These are phyloP conservation scores for Muntiacus muntjak DNA, from an alignment of 2,113 vertebrate species.

Conservation along the genomic window DNA sequence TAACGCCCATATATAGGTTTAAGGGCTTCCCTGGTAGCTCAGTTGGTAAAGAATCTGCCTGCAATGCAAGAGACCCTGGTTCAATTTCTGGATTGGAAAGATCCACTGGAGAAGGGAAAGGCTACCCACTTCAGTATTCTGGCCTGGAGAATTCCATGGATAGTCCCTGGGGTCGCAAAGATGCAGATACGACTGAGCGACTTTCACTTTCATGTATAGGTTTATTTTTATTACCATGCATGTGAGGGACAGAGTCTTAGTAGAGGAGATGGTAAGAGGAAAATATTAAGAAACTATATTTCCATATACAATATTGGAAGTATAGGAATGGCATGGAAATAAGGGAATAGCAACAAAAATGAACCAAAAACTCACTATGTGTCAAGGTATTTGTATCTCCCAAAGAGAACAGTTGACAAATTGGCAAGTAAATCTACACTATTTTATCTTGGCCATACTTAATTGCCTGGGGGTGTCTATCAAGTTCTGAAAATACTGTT, in stretches of 20 bases:
- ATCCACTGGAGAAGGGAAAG: not conserved
- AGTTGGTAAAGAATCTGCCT: not conserved
- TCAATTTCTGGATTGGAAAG: fast-evolving
- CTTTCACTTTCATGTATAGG: not conserved
- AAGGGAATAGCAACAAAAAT: not conserved
- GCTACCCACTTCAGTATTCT: not conserved
- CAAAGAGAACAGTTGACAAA: not conserved
- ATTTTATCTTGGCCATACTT: not conserved
- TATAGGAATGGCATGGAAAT: not conserved
- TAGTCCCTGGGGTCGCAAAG: not conserved
- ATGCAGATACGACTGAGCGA: fast-evolving
- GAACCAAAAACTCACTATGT: not conserved
- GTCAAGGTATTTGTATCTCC: not conserved
- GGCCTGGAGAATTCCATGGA: not conserved
- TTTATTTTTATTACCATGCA: not conserved
- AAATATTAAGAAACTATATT: not conserved
- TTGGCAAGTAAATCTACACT: not conserved
- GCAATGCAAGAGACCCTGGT: not conserved
- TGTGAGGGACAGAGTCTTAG: not conserved
- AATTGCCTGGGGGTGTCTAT: not conserved
- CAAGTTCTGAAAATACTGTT: not conserved
- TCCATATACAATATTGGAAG: not conserved
- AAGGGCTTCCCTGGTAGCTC: not conserved
- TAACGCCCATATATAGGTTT: not conserved
- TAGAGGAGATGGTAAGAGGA: not conserved